Evolutionary conservation across 92 coral and sea anemone species (phyloP).

Genomic region (Blastomussa wellsi): DNA sequence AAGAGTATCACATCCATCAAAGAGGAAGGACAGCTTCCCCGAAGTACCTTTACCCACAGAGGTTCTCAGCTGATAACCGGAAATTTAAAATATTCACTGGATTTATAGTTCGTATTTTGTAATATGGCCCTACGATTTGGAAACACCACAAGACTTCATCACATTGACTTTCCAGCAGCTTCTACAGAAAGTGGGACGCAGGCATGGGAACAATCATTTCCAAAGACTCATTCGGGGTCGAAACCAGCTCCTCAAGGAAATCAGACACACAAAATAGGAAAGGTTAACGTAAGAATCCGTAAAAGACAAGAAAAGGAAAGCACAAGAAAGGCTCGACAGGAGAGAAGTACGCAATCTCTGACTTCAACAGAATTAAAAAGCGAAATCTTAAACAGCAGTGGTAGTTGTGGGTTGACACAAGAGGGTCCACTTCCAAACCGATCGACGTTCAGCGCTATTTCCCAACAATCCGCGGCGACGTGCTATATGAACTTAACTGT

Average conservation of each 20-base stretch:
- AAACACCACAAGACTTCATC: constrained; percentile 75
- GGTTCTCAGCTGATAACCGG: constrained; percentile 17
- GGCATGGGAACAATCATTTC: constrained; percentile 24
- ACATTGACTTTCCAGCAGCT: constrained; percentile 66
- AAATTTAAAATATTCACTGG: neutral
- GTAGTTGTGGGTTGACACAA: constrained; percentile 28
- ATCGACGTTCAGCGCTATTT: neutral
- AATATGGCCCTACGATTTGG: constrained; percentile 79
- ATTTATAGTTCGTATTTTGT: neutral
- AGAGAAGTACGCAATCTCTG: constrained; percentile 50
- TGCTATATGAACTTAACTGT: constrained; percentile 51
- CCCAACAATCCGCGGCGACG: constrained; percentile 21
- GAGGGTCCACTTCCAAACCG: constrained; percentile 15
- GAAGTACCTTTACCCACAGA: neutral
- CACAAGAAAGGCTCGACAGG: constrained; percentile 30
- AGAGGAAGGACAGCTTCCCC: neutral
- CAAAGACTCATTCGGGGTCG: constrained; percentile 11
- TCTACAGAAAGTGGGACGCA: constrained; percentile 25
- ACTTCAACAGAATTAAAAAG: constrained; percentile 52
- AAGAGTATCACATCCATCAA: constrained; percentile 10
- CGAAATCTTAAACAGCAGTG: constrained; percentile 33
- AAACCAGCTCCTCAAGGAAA: constrained; percentile 15
- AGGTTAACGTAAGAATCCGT: constrained; percentile 26
- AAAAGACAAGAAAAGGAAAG: constrained; percentile 37
- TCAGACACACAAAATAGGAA: constrained; percentile 33